Evolutionary conservation across 2,113 vertebrate genomes (phyloP).

Genomic region (Atlantisia rogersi): DNA sequence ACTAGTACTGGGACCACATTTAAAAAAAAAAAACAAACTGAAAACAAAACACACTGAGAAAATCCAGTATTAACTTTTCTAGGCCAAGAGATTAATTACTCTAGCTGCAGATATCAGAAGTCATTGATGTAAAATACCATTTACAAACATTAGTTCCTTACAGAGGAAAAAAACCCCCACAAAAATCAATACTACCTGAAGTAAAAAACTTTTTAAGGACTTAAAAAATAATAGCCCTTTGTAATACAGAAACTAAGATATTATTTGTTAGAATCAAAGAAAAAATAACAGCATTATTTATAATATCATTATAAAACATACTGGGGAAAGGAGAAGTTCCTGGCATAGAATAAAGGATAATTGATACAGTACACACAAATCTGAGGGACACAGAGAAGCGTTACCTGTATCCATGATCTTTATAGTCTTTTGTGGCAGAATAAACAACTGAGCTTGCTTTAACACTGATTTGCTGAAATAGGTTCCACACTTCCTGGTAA

Average conservation of each 20-base stretch:
- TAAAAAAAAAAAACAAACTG: neutral
- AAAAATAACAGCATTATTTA: neutral
- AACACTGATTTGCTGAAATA: conserved; percentile 98
- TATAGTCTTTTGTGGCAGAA: conserved; percentile 92
- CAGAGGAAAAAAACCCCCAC: neutral
- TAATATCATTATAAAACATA: neutral
- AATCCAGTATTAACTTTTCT: neutral
- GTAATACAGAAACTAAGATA: neutral
- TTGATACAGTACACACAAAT: fast-evolving
- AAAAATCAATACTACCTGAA: neutral
- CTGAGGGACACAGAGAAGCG: neutral
- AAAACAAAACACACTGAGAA: neutral
- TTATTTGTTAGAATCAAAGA: neutral
- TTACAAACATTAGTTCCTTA: neutral
- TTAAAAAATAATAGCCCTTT: no score
- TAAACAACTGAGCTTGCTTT: conserved; percentile 97
- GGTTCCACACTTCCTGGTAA: conserved; percentile 98
- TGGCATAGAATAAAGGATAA: neutral
- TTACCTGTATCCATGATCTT: conserved; percentile 96
- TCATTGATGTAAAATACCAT: neutral
- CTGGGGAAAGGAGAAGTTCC: neutral
- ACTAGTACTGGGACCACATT: neutral
- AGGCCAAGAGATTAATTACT: neutral
- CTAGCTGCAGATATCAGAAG: neutral
- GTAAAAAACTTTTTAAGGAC: neutral